Percentiles rank a stretch among this genome's conserved stretches.
Conservation (phyloP, 2,888 invertebrate genomes). For the Epinotia brunnichana region DNA sequence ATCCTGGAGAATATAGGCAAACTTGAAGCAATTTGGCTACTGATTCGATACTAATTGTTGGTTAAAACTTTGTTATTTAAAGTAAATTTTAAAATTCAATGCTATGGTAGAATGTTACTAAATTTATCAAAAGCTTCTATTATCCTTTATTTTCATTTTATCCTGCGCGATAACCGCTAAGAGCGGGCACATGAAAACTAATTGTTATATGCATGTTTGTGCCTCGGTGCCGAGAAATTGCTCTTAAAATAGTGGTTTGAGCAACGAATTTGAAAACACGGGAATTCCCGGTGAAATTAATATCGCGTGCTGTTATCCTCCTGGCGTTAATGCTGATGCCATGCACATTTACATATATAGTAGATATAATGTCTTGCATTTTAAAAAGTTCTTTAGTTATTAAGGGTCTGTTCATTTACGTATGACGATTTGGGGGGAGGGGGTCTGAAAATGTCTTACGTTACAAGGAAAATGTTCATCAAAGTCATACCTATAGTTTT, state of each 20-base stretch:
- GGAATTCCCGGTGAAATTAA: neutral
- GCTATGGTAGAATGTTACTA: neutral
- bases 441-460: too few species aligned
- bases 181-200: constrained; percentile 36
- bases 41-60: too few species aligned
- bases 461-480: too few species aligned
- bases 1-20: too few species aligned
- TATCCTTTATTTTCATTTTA: neutral
- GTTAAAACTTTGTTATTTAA: too few species aligned
- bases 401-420: too few species aligned
- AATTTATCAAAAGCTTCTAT: neutral
- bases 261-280: constrained; percentile 5
- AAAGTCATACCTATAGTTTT: too few species aligned
- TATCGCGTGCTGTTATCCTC: constrained; percentile 6
- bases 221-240: constrained; percentile 9
- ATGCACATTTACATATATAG: neutral
- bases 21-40: too few species aligned
- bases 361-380: too few species aligned
- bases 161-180: constrained; percentile 13
- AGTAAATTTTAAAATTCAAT: too few species aligned
- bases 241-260: constrained; percentile 29
- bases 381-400: too few species aligned
- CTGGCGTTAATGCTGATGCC: neutral
- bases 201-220: constrained; percentile 35
- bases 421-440: too few species aligned